Conservation (phyloP, 2,888 invertebrate genomes). For the Platerodrilus igneus region DNA sequence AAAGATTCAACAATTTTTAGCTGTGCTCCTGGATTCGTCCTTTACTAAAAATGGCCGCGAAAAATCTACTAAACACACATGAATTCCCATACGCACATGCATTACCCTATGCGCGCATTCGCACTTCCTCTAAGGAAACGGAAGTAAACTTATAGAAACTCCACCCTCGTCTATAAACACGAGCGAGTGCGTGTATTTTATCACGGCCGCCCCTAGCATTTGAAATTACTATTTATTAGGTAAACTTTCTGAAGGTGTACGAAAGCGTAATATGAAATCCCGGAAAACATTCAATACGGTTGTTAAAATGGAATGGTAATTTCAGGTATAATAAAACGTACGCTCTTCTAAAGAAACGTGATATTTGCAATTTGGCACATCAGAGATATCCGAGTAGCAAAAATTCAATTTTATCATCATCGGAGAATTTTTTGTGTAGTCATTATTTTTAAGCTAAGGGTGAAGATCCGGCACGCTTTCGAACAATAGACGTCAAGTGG, state of each 20-base stretch:
- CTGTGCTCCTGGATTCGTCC: constrained; percentile 14
- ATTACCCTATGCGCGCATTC: constrained; percentile 26
- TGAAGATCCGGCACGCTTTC: constrained; percentile 47
- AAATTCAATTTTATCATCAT: no score
- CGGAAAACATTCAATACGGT: no score
- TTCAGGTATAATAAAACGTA: no score
- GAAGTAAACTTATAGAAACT: constrained; percentile 30
- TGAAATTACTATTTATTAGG: no score
- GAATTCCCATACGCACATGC: constrained; percentile 30
- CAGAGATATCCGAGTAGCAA: no score
- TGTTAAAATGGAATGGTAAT: no score
- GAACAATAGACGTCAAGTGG: constrained; percentile 50
- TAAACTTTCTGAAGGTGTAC: no score
- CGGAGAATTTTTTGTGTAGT: no score
- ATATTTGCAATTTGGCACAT: no score
- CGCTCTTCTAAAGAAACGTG: no score
- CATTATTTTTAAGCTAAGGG: constrained; percentile 47
- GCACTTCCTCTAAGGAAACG: constrained; percentile 29
- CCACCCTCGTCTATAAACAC: constrained; percentile 28
- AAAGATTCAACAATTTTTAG: not conserved
- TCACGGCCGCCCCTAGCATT: constrained; percentile 4
- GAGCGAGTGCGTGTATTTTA: constrained; percentile 11
- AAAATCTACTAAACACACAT: constrained; percentile 23
- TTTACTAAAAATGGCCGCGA: constrained; percentile 29
- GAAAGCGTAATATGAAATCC: no score